A percentile compares a stretch with the other conserved stretches of the same genome.
Conservation (phyloP, 2,797 vertebrate genomes). For the Dryobates pubescens region DNA sequence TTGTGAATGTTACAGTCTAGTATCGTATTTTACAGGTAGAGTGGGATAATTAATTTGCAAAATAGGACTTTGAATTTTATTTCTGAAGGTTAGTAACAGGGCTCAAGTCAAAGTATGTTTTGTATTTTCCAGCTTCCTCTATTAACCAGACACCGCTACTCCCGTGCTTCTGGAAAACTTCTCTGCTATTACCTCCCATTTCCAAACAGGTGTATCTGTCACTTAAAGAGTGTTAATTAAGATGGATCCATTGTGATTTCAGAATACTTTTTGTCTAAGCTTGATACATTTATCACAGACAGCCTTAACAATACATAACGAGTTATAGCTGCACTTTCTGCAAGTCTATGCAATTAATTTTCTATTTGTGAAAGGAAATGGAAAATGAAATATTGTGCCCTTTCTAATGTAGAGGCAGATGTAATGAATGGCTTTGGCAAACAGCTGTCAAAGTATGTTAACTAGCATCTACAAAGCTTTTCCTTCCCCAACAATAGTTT, state of each 20-base stretch:
- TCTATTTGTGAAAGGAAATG: slow-evolving; percentile 68
- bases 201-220: slow-evolving; percentile 62
- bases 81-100: slow-evolving; percentile 18
- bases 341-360: slow-evolving; percentile 68
- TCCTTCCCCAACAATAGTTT: slow-evolving; percentile 41
- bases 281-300: slow-evolving; percentile 73
- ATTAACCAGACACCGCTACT: not conserved
- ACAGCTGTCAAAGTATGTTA: slow-evolving; percentile 56
- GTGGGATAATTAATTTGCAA: not conserved
- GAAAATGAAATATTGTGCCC: slow-evolving; percentile 73
- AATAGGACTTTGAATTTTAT: slow-evolving; percentile 29
- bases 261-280: slow-evolving; percentile 67
- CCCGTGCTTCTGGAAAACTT: slow-evolving; percentile 5
- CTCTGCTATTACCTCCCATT: slow-evolving; percentile 22
- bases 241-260: slow-evolving; percentile 72
- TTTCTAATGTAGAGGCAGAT: slow-evolving; percentile 49
- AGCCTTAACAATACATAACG: slow-evolving; percentile 72
- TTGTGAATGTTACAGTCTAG: not conserved
- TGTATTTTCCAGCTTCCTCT: slow-evolving; percentile 5
- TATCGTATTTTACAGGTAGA: not conserved
- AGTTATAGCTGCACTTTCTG: slow-evolving; percentile 63
- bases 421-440: slow-evolving; percentile 64
- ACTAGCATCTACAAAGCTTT: slow-evolving; percentile 52
- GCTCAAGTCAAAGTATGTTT: slow-evolving; percentile 1
- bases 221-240: slow-evolving; percentile 66